A percentile compares a stretch with the other conserved stretches of the same genome.
Evolutionary conservation across 2,113 vertebrate species (phyloP).

Genomic region (Cheirogaleus medius): DNA sequence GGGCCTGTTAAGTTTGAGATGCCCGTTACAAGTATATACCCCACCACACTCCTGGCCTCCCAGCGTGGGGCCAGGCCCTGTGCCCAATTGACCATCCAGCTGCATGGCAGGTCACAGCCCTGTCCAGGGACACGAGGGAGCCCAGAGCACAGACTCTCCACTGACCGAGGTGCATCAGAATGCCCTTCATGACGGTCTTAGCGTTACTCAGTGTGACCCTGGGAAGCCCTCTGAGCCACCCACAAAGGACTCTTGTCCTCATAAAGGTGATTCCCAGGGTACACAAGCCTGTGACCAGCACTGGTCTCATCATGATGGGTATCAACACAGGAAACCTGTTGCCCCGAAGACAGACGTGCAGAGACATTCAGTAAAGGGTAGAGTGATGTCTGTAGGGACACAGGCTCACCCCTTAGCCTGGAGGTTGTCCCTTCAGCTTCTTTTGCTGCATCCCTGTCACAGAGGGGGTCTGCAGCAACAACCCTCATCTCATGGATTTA

Average conservation of each 20-base stretch:
- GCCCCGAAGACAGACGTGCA: neutral
- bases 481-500: neutral
- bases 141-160: neutral
- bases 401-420: neutral
- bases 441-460: neutral
- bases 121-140: neutral
- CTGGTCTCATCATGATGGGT: neutral
- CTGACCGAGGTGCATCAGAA: neutral
- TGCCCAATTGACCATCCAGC: fast-evolving
- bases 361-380: neutral
- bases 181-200: no score
- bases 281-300: neutral
- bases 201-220: neutral
- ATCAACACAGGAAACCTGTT: neutral
- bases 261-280: neutral
- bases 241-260: neutral
- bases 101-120: neutral
- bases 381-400: neutral
- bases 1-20: neutral
- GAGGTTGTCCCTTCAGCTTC: neutral
- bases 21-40: neutral
- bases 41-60: neutral
- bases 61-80: no score
- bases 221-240: neutral
- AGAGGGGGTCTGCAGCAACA: fast-evolving